phyloP scores from a whole-genome alignment of 2,888 invertebrate genomes.

The Tetragnatha montana region DNA sequence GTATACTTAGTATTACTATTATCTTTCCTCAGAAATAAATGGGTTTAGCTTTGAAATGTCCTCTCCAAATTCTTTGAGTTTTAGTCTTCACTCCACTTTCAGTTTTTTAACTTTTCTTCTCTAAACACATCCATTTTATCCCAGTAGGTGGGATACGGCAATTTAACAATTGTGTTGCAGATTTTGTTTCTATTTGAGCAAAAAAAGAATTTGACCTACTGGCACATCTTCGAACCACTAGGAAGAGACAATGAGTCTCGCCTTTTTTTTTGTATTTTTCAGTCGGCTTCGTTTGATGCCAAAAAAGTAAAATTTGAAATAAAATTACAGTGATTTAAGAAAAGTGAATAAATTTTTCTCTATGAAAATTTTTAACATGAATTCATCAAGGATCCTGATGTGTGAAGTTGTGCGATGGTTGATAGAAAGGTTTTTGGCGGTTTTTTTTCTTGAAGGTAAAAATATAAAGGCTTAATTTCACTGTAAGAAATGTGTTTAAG shows the following conservation, averaged over 20 bases:
- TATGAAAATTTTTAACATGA: no score
- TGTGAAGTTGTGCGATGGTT: no score
- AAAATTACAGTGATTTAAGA: neutral
- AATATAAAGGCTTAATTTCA: no score
- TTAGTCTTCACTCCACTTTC: neutral
- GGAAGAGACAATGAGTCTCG: neutral
- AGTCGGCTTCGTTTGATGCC: neutral
- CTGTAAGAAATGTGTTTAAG: no score
- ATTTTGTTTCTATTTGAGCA: slow-evolving; percentile 21
- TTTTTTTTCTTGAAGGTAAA: no score
- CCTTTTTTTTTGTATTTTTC: neutral
- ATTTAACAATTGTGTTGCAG: slow-evolving; percentile 14
- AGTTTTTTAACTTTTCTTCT: neutral
- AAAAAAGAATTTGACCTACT: slow-evolving; percentile 4
- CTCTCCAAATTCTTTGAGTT: no score
- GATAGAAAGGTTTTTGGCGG: no score
- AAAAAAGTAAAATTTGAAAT: neutral
- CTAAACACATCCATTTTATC: neutral
- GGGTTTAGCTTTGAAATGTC: no score
- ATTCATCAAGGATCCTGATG: no score
- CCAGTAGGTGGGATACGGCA: slow-evolving; percentile 16
- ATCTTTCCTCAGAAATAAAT: no score
- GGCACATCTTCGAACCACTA: neutral
- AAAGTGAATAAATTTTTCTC: no score
- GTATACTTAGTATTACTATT: no score